These are phyloP conservation scores for Microcebus jonahi DNA, from an alignment of 2,113 vertebrate species.

Conservation along the genomic window DNA sequence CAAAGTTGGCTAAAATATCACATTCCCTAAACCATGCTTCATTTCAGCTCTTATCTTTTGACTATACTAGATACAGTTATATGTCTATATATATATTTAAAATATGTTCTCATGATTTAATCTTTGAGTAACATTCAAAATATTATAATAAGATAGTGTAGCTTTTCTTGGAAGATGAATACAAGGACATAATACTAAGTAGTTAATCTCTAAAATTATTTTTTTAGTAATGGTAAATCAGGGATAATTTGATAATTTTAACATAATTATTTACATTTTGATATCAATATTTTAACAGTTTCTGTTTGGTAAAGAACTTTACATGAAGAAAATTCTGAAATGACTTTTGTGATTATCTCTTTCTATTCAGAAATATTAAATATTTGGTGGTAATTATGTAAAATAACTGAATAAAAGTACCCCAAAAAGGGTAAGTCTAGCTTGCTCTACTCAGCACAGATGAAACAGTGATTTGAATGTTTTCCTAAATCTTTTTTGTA, in stretches of 20 bases:
- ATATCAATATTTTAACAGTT: background rate
- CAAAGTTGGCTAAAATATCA: background rate
- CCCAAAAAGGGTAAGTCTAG: background rate
- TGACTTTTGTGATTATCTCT: background rate
- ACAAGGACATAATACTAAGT: background rate
- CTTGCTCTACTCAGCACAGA: background rate
- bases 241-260: background rate
- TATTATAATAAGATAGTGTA: background rate
- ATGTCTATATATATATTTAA: background rate
- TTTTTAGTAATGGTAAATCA: background rate
- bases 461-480: background rate
- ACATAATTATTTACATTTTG: constrained; percentile 14
- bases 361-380: background rate
- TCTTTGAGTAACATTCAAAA: background rate
- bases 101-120: background rate
- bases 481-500: background rate
- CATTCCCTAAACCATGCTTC: background rate
- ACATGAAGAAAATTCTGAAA: background rate
- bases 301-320: background rate
- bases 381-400: background rate
- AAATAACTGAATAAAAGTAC: background rate
- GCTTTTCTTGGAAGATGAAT: background rate
- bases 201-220: background rate
- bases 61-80: background rate
- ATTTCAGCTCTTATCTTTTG: background rate